phyloP scores from a whole-genome alignment of 1,140 invertebrate genomes.

The Andricus grossulariae region DNA sequence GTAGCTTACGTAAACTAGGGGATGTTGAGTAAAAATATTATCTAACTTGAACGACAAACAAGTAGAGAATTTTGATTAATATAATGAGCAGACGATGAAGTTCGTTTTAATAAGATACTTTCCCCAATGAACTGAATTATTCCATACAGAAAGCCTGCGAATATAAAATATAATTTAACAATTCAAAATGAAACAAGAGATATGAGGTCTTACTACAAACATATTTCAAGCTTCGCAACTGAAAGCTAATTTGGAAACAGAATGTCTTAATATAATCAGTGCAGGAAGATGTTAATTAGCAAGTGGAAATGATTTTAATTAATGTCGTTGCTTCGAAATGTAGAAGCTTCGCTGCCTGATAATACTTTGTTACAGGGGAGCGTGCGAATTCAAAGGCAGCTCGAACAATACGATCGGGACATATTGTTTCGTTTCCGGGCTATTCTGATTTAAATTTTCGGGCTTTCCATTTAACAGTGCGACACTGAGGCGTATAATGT shows the following conservation, averaged over 20 bases:
- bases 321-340: slow-evolving; percentile 18
- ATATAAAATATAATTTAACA: slow-evolving; percentile 5
- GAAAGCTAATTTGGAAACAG: slow-evolving; percentile 28
- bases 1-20: too few relatives aligned
- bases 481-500: neutral
- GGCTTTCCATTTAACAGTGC: slow-evolving; percentile 9
- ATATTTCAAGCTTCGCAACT: slow-evolving; percentile 3
- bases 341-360: slow-evolving; percentile 16
- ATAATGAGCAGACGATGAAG: neutral
- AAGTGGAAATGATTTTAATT: slow-evolving; percentile 23
- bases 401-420: slow-evolving; percentile 21
- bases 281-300: slow-evolving; percentile 26
- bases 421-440: slow-evolving; percentile 25
- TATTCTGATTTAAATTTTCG: slow-evolving; percentile 37
- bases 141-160: neutral
- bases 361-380: neutral
- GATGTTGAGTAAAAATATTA: neutral
- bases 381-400: slow-evolving; percentile 21
- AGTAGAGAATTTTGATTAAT: neutral
- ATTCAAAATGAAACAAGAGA: slow-evolving; percentile 4
- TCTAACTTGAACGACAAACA: neutral
- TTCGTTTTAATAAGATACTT: neutral
- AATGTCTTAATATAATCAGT: slow-evolving; percentile 23
- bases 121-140: neutral
- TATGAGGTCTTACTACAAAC: neutral